Conservation (phyloP, 2,797 vertebrate species). For the Acipenser oxyrinchus region DNA sequence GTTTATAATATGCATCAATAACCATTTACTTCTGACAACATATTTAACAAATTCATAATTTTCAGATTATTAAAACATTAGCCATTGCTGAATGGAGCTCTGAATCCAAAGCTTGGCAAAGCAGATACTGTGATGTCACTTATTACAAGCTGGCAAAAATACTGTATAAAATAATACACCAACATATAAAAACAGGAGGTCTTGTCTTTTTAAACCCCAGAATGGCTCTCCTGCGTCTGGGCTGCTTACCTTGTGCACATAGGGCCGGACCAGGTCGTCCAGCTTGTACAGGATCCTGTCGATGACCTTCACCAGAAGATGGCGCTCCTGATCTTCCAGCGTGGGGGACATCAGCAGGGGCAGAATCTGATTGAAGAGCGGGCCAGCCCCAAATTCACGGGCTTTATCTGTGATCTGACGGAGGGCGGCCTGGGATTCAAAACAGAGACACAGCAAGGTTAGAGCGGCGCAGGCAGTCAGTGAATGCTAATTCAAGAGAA, state of each 20-base stretch:
- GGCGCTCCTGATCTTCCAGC: conserved; percentile 94
- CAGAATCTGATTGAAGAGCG: conserved; percentile 94
- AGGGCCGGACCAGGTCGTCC: conserved; percentile 93
- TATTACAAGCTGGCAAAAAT: too few relatives aligned
- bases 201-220: neutral
- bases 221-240: too few relatives aligned
- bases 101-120: too few relatives aligned
- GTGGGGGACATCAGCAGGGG: conserved; percentile 96
- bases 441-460: neutral
- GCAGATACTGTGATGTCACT: too few relatives aligned
- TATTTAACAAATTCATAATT: too few relatives aligned
- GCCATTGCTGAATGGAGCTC: too few relatives aligned
- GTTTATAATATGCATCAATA: too few relatives aligned
- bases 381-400: conserved; percentile 93
- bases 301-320: conserved; percentile 96
- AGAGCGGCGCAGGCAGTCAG: neutral
- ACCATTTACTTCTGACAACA: too few relatives aligned
- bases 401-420: conserved; percentile 97
- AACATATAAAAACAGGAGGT: too few relatives aligned
- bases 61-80: too few relatives aligned
- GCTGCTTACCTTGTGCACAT: conserved; percentile 86
- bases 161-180: too few relatives aligned
- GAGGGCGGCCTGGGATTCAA: conserved; percentile 72
- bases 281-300: conserved; percentile 97
- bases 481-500: neutral